phyloP scores from a whole-genome alignment of 2,797 vertebrate species.

The Gymnocypris eckloni region DNA sequence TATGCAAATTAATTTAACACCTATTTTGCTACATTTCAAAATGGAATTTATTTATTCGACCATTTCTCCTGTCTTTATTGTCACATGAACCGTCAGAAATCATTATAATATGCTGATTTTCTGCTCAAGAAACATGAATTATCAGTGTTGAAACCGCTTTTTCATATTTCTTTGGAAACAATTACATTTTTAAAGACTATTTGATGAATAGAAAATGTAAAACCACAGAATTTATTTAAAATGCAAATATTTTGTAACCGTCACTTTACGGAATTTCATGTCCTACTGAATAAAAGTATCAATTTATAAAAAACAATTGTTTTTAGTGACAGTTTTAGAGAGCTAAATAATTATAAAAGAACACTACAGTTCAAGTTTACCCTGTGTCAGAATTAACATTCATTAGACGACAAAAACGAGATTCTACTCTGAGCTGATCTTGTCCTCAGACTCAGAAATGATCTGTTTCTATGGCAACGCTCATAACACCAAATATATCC shows the following conservation, averaged over 20 bases:
- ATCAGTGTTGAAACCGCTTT: background rate
- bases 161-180: background rate
- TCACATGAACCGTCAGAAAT: no score
- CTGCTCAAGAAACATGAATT: background rate
- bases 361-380: background rate
- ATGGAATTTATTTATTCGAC: background rate
- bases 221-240: background rate
- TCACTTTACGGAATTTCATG: background rate
- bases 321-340: background rate
- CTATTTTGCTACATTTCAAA: background rate
- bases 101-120: no score
- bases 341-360: background rate
- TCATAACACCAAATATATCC: slow-evolving; percentile 17
- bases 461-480: slow-evolving; percentile 22
- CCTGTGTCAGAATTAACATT: background rate
- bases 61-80: no score
- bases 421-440: slow-evolving; percentile 14
- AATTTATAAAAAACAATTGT: no score
- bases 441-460: background rate
- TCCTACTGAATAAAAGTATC: background rate
- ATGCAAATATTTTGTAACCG: background rate
- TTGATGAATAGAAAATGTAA: background rate
- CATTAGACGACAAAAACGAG: background rate
- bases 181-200: background rate
- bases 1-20: background rate